phyloP scores from a whole-genome alignment of 1,140 invertebrate species.

The Matsumurasca onukii region DNA sequence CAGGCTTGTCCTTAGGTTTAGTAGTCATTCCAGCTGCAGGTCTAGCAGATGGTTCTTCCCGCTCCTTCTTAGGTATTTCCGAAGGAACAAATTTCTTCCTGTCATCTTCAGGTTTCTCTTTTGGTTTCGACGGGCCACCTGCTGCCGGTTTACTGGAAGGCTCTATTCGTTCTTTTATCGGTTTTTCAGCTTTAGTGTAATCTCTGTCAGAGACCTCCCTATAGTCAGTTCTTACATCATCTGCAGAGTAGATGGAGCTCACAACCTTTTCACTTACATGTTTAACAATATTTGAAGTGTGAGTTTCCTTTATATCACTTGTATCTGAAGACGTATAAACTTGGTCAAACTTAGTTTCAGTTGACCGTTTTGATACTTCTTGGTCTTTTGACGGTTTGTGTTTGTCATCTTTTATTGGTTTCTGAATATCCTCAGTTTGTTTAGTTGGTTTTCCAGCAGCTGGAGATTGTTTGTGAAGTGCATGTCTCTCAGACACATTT shows the following conservation, averaged over 20 bases:
- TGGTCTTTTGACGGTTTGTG: no score
- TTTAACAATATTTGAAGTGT: no score
- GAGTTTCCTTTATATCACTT: no score
- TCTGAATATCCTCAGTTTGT: conserved; percentile 14
- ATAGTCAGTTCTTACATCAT: no score
- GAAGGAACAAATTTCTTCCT: neutral
- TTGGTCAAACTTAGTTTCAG: no score
- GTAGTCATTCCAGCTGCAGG: neutral
- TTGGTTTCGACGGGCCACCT: neutral
- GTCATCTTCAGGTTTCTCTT: conserved; percentile 15
- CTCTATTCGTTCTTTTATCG: neutral
- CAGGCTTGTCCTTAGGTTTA: conserved; percentile 12
- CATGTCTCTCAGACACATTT: neutral
- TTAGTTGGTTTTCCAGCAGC: conserved; percentile 28
- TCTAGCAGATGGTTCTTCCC: neutral
- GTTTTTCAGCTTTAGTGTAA: neutral
- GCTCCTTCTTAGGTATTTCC: neutral
- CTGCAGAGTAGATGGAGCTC: no score
- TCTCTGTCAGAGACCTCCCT: neutral
- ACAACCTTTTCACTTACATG: conserved; percentile 3
- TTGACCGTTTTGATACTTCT: no score
- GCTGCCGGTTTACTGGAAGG: conserved; percentile 8
- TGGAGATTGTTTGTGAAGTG: conserved; percentile 6
- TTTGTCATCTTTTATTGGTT: neutral
- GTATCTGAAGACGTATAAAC: no score